Conservation (phyloP, 37 sponge, comb jelly and placozoan genomes). For the Theonella swinhoei region DNA sequence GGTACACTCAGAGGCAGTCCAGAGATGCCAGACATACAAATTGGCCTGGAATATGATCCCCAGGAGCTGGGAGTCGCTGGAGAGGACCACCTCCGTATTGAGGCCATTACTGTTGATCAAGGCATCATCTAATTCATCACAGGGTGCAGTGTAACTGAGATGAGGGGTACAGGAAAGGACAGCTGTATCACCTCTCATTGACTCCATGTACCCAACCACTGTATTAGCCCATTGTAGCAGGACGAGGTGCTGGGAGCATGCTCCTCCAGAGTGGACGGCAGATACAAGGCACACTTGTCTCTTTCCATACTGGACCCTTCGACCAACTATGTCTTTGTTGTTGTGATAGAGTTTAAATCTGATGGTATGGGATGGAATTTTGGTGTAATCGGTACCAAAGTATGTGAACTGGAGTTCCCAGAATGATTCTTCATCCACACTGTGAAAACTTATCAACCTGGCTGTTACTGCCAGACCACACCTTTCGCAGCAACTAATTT, state of each 20-base stretch:
- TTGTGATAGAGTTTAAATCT: constrained; percentile 17
- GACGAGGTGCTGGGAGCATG: constrained; percentile 31
- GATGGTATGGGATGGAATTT: not conserved
- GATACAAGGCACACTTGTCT: constrained; percentile 23
- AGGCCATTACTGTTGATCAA: not conserved
- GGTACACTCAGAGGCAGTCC: not conserved
- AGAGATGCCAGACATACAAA: constrained; percentile 22
- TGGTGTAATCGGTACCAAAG: not conserved
- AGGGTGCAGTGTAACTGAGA: not conserved
- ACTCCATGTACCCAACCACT: not conserved
- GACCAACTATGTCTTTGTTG: not conserved
- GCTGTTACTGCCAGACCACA: constrained; percentile 24
- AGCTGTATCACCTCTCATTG: not conserved
- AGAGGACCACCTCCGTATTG: constrained; percentile 27
- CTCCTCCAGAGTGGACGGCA: not conserved
- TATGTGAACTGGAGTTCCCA: constrained; percentile 29
- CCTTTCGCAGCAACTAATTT: constrained; percentile 25
- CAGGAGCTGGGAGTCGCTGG: constrained; percentile 19
- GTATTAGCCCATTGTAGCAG: constrained; percentile 33
- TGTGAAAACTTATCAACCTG: constrained; percentile 4
- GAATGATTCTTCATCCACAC: not conserved
- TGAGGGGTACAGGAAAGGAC: not conserved
- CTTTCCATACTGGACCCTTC: not conserved
- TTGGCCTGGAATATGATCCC: constrained; percentile 31
- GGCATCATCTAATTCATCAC: not conserved